Conservation (phyloP, 1,140 invertebrate species). For the Ylistrum balloti region DNA sequence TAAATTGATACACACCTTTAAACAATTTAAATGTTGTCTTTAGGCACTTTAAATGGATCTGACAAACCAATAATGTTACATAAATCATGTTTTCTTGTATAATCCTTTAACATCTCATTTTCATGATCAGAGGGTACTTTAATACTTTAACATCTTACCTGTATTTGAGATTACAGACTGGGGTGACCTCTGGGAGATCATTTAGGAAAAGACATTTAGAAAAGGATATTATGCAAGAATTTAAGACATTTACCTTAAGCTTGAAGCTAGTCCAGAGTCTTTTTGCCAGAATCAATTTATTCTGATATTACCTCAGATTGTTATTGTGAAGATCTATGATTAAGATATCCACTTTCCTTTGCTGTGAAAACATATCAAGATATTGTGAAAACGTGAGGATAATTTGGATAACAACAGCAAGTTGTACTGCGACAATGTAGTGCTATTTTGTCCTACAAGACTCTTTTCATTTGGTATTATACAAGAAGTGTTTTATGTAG, state of each 20-base stretch:
- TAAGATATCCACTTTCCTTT: neutral
- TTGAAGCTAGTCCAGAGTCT: neutral
- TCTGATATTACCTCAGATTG: neutral
- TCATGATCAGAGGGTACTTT: neutral
- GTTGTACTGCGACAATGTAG: too few relatives aligned
- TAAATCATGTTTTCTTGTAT: neutral
- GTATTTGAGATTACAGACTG: neutral
- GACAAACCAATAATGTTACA: slow-evolving; percentile 1
- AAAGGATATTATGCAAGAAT: neutral
- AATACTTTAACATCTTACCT: neutral
- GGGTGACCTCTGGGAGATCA: neutral
- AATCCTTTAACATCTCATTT: neutral
- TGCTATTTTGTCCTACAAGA: too few relatives aligned
- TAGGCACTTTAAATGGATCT: neutral
- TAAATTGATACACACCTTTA: neutral
- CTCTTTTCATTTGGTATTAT: too few relatives aligned
- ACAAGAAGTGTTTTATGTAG: too few relatives aligned
- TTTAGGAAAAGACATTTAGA: neutral
- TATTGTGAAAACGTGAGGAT: too few relatives aligned
- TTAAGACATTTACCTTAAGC: neutral
- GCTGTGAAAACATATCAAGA: neutral
- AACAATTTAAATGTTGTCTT: neutral
- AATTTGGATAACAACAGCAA: too few relatives aligned
- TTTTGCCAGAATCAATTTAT: neutral
- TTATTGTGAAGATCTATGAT: neutral